phyloP scores from a whole-genome alignment of 2,888 invertebrate species.

The Acanthacorydalis orientalis region DNA sequence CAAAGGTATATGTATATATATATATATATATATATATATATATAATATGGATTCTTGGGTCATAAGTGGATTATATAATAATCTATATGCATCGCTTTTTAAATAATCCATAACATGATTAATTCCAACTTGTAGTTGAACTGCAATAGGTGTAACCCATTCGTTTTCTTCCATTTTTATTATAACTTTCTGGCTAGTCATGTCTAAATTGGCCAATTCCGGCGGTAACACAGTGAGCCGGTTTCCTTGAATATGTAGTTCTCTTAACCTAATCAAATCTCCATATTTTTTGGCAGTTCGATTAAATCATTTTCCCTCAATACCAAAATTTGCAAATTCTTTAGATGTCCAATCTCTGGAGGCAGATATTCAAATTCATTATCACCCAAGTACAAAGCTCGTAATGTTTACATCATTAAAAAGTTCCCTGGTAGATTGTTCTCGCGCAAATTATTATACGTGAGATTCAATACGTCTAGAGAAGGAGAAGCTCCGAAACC shows the following conservation, averaged over 20 bases:
- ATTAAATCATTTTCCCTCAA: conserved; percentile 90
- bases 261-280: conserved; percentile 60
- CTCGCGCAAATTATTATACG: conserved; percentile 94
- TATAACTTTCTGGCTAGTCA: conserved; percentile 83
- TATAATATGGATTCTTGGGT: too few species aligned
- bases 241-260: conserved; percentile 94
- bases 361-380: conserved; percentile 94
- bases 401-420: conserved; percentile 92
- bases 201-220: conserved; percentile 81
- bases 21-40: too few species aligned
- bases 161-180: conserved; percentile 90
- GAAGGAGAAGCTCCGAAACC: conserved; percentile 97
- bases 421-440: conserved; percentile 91
- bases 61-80: too few species aligned
- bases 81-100: conserved; percentile 85
- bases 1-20: too few species aligned
- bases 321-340: conserved; percentile 82
- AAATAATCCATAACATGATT: conserved; percentile 92
- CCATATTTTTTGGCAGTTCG: conserved; percentile 90
- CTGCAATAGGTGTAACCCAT: conserved; percentile 92
- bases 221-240: conserved; percentile 87
- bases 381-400: conserved; percentile 92
- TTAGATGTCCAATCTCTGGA: conserved; percentile 76
- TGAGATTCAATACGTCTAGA: conserved; percentile 90
- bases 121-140: conserved; percentile 86